These are phyloP conservation scores for Pipa parva DNA, from an alignment of 2,113 vertebrate species.

Conservation along the genomic window DNA sequence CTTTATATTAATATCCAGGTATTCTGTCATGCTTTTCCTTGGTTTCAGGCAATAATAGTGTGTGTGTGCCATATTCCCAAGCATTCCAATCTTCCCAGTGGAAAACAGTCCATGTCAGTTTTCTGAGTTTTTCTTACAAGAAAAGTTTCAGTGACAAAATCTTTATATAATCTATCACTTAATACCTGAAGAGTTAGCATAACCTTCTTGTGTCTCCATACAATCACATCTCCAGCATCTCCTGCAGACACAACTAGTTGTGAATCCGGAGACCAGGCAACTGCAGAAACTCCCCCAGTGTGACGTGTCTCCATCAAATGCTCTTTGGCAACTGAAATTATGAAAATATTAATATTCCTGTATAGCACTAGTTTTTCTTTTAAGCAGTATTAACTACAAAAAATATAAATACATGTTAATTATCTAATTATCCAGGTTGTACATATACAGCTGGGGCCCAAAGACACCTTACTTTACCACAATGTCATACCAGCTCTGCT, in stretches of 20 bases:
- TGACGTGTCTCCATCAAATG: background rate
- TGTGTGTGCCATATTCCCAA: too few species aligned
- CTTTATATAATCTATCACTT: background rate
- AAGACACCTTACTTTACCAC: too few species aligned
- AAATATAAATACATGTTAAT: background rate
- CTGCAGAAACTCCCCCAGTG: conserved; percentile 53
- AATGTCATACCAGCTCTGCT: conserved; percentile 48
- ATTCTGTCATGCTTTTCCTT: too few species aligned
- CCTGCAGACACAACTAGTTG: conserved; percentile 62
- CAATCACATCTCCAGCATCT: conserved; percentile 63
- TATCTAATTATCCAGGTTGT: too few species aligned
- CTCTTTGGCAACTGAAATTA: too few species aligned
- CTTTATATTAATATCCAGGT: background rate
- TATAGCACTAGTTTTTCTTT: background rate
- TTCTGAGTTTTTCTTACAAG: too few species aligned
- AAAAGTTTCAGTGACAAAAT: too few species aligned
- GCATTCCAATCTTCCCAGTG: too few species aligned
- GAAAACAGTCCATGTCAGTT: too few species aligned
- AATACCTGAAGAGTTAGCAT: conserved; percentile 50
- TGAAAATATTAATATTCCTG: conserved; percentile 31
- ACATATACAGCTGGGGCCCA: too few species aligned
- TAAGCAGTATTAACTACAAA: background rate
- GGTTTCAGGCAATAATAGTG: too few species aligned
- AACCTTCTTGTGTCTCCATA: conserved; percentile 46
- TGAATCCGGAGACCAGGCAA: conserved; percentile 64